Evolutionary conservation across 2,113 vertebrate genomes (phyloP).

Genomic region (Eolophus roseicapilla): DNA sequence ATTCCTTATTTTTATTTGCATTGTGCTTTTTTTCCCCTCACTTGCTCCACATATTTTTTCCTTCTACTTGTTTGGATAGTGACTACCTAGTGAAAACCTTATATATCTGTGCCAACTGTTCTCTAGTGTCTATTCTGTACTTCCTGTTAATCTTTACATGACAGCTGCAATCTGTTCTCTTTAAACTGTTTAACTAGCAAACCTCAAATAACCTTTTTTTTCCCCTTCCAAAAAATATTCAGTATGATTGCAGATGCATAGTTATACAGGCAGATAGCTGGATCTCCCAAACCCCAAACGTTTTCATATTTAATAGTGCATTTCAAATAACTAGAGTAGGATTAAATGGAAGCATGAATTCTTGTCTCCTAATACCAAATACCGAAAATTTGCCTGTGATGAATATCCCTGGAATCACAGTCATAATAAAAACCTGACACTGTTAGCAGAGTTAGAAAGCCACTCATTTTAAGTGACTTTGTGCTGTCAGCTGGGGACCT

Average conservation of each 20-base stretch:
- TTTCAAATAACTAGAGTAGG: neutral
- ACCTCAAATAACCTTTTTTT: neutral
- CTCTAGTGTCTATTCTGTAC: neutral
- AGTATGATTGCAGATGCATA: neutral
- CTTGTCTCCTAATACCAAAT: neutral
- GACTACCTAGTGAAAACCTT: neutral
- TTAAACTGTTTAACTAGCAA: neutral
- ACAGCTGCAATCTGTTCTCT: neutral
- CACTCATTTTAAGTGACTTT: conserved; percentile 2
- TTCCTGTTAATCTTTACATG: neutral
- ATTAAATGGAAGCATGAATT: neutral
- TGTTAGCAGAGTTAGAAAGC: neutral
- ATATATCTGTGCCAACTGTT: neutral
- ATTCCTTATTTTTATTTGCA: neutral
- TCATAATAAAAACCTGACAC: conserved; percentile 10
- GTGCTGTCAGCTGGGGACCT: neutral
- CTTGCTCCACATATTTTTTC: neutral
- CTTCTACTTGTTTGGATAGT: neutral
- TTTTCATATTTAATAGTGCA: neutral
- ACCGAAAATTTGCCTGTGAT: neutral
- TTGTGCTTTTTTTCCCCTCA: neutral
- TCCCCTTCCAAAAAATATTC: neutral
- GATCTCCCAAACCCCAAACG: neutral
- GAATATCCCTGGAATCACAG: neutral
- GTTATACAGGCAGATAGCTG: neutral